These are phyloP conservation scores for Folsomia candida DNA, from an alignment of 2,888 invertebrate genomes.

Conservation along the genomic window DNA sequence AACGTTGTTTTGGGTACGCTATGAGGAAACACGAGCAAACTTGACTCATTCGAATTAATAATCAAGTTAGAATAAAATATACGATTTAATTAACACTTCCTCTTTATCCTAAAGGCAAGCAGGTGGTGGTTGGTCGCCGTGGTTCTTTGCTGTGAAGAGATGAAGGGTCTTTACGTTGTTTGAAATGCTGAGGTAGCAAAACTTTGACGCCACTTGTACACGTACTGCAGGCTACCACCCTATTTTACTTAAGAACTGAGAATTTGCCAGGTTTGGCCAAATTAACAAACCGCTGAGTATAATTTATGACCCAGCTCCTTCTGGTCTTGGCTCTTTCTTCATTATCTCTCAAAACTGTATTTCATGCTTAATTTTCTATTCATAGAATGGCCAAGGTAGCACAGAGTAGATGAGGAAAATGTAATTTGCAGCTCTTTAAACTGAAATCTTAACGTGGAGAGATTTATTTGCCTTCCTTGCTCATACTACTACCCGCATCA, in stretches of 20 bases:
- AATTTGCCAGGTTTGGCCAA: background rate
- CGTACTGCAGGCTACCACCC: too few relatives aligned
- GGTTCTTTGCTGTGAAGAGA: too few relatives aligned
- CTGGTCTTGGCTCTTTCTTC: background rate
- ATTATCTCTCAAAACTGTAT: background rate
- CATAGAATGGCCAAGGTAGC: too few relatives aligned
- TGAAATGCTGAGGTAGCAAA: background rate
- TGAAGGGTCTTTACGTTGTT: too few relatives aligned
- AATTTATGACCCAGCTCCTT: background rate
- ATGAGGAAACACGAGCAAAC: background rate
- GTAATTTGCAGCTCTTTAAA: background rate
- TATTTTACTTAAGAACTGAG: background rate
- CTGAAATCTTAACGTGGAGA: too few relatives aligned
- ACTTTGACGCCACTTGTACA: too few relatives aligned
- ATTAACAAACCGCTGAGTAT: background rate
- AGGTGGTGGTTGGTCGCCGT: too few relatives aligned
- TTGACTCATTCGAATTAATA: background rate
- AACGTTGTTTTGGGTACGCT: background rate
- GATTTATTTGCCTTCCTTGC: too few relatives aligned
- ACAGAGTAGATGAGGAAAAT: background rate
- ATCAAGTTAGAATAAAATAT: constrained; percentile 3
- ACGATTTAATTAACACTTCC: constrained; percentile 20
- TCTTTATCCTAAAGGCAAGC: too few relatives aligned
- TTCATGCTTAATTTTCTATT: background rate
- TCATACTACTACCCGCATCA: too few relatives aligned